Evolutionary conservation across 2,888 invertebrate genomes (phyloP), one percentile per base, ranked within the genome.

Genomic region (Cataglyphis altisquamis): DNA sequence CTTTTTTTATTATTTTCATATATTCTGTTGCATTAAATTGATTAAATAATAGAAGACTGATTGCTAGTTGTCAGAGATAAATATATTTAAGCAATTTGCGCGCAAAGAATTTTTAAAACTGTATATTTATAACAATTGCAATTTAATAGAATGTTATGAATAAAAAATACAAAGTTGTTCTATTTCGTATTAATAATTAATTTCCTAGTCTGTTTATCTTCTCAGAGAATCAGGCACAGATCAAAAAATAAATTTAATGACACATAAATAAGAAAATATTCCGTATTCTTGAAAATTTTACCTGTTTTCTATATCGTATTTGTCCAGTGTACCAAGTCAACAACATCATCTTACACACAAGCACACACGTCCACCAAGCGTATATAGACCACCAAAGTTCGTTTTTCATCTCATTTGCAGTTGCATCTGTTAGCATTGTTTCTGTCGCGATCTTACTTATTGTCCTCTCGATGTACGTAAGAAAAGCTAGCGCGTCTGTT

Each of bases 291-390:
- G 25, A 12, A 48, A n/a, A 8, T 85, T 70, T 87, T 88, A 93
- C 93, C 90, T 91, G 89, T 77, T 86, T 90, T 9, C 83, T 63
- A 25, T 9, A 90, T 67, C 93, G 91, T 77, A 88, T 84, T 41
- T 81, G 85, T 8, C 93, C 93, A 0, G 93, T 93, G 39, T 87
- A 85, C 92, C 93, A 93, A 21, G 88, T 87, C 36, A 93, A 87
- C 9, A 78, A 41, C 90, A 91, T 84, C 87, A 92, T 89, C 72
- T 93, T 91, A n/a, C 93, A 25, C n/a, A 91, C 77, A 32, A 93
- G 87, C 78, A 93, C 73, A 62, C 89, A 84, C 15, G 90, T 84
- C 91, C 92, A 92, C 87, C 91, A 92, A 5, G 90, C 86, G 77
- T 92, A 93, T 63, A 87, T 74, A 21, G 84, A 39, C 86, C 90